phyloP scores from a whole-genome alignment of 1,140 invertebrate species.

The Meloidogyne exigua region DNA sequence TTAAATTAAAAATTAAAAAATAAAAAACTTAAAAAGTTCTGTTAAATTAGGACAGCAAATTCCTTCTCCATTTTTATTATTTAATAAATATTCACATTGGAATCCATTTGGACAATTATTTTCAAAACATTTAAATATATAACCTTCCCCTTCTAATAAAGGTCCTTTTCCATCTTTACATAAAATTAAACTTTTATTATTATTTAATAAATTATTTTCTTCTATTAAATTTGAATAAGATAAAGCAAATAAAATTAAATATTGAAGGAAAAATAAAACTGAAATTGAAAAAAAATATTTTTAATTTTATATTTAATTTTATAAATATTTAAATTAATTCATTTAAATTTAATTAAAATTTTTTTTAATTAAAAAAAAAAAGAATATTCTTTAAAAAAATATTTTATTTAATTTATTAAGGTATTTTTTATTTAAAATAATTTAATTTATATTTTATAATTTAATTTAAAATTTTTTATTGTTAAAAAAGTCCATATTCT shows the following conservation, averaged over 20 bases:
- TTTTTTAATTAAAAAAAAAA: no score
- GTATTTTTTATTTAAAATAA: no score
- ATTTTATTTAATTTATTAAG: no score
- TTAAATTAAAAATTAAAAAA: neutral
- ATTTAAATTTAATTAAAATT: neutral
- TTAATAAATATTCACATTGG: conserved; percentile 27
- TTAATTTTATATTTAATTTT: neutral
- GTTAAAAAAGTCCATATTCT: no score
- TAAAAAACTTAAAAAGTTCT: conserved; percentile 26
- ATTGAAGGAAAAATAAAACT: neutral
- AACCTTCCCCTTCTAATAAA: conserved; percentile 39
- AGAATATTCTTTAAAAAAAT: no score
- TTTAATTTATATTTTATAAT: no score
- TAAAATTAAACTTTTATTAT: conserved; percentile 14
- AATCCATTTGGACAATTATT: conserved; percentile 42
- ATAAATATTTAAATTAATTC: neutral
- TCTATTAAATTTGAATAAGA: neutral
- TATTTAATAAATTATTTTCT: neutral
- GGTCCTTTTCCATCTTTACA: conserved; percentile 44
- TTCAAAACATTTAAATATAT: conserved; percentile 32
- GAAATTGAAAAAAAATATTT: neutral
- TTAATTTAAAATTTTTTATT: no score
- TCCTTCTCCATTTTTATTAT: conserved; percentile 9
- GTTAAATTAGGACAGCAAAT: conserved; percentile 46
- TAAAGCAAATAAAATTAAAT: neutral